Evolutionary conservation across 2,888 invertebrate genomes (phyloP), one percentile per base, ranked within the genome.

Genomic region (Lithophane semibrunnea): DNA sequence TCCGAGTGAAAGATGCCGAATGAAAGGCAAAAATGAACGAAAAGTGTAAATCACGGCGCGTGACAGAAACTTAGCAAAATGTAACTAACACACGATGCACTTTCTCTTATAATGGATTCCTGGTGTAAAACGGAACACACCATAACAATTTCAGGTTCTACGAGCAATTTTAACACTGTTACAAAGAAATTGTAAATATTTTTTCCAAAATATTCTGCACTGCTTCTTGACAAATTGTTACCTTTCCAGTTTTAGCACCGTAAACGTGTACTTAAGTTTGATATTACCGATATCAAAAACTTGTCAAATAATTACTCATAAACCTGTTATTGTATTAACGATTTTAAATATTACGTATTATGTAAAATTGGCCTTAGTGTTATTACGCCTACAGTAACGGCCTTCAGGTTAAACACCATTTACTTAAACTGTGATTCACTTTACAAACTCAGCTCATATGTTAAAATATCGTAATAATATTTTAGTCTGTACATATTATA

Each of bases 371-470:
- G 93, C 93, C 94, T 94, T 93, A 93, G 88, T 87, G 89, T 90
- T 83, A 86, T 88, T 87, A 89, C 86, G 93, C 93, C 93, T 94
- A 93, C 88, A 90, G 89, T 88, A 84, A 92, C 91, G 93, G 94
- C 95, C 94, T 95, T 94, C 92, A 90, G 91, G 91, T 90, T 89
- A 86, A 93, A 95, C 93, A 95, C 94, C 94, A 94, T 93, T 92
- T 93, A 93, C 92, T 93, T 93, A 92, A 94, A 93, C 95, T 96
- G 96, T 95, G 95, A 95, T 95, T 95, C 93, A 94, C 92, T 95
- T 93, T 95, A 95, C 93, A 95, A 94, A 95, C 93, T 94, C 94
- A 92, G 92, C 93, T 93, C 92, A 92, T 93, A 92, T 91, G 90
- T 89, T 91, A 88, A 89, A 88, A 78, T 89, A 85, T 90, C 85